Evolutionary conservation across 2,888 invertebrate species (phyloP), one percentile per base, ranked within the genome.

Genomic region (Luperina testacea): DNA sequence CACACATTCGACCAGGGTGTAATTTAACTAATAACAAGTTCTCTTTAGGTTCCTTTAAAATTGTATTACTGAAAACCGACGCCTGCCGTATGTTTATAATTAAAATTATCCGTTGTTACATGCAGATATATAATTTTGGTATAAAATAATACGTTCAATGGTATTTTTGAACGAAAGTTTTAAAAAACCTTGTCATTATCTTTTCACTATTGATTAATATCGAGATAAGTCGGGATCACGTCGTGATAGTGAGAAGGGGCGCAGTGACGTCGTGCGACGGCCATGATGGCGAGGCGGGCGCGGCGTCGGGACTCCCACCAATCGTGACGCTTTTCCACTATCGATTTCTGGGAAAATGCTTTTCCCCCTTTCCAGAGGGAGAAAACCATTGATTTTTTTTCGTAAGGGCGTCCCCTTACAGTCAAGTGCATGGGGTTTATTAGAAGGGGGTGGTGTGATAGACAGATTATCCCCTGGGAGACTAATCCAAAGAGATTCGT

Each of bases 281-380:
- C 96, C 96, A 96, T 96, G 89, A 89, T 95, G 93, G 84, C 82
- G 87, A 90, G 93, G 93, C 92, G 95, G 94, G 93, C 90, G 90
- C 91, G 90, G 91, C 93, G 91, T 90, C 92, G 90, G 91, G 92
- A 91, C 93, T 94, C 92, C 92, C 92, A 90, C 94, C 95, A 95
- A 95, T 95, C 91, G 88, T 87, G 86, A 84, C 92, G 92, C 91
- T 94, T 94, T 94, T 91, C 93, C 92, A 82, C 84, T 95, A 96
- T 96, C 90, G 96, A 96, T 96, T 95, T 92, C 87, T 90, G 90
- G 92, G 92, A 90, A 93, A 93, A 92, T 88, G 88, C 80, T 92
- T 93, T 93, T 92, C 92, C 88, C 92, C 88, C 86, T 90, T 84
- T 85, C 77, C 76, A 73, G 48, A 77, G 80, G 83, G 88, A 71